Conservation (phyloP, 2,888 invertebrate species). For the Cheilosia urbana region DNA sequence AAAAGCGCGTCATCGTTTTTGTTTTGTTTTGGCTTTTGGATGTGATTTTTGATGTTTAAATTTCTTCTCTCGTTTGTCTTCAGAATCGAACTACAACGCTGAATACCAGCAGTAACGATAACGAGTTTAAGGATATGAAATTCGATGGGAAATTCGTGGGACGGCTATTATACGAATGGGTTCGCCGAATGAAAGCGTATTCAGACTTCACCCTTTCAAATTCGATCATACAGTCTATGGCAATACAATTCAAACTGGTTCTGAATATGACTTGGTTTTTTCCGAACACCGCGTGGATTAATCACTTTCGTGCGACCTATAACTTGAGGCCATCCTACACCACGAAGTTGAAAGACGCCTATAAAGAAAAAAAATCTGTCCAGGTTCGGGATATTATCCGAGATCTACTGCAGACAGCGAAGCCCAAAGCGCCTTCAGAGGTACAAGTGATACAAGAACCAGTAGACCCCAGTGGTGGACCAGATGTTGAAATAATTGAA, state of each 20-base stretch:
- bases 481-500: not conserved
- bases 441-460: not conserved
- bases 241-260: slow-evolving; percentile 12
- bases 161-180: slow-evolving; percentile 26
- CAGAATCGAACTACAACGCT: not conserved
- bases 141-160: slow-evolving; percentile 26
- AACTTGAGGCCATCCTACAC: not conserved
- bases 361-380: slow-evolving; percentile 22
- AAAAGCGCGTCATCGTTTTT: not conserved
- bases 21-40: no score
- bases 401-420: not conserved
- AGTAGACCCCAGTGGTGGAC: not conserved
- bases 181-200: slow-evolving; percentile 22
- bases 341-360: not conserved
- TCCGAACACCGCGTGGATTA: not conserved
- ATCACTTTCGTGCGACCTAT: slow-evolving; percentile 8
- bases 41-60: not conserved
- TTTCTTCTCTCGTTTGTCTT: not conserved
- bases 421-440: not conserved
- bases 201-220: slow-evolving; percentile 3
- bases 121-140: not conserved
- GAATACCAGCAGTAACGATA: not conserved
- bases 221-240: slow-evolving; percentile 10
- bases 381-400: slow-evolving; percentile 16
- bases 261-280: slow-evolving; percentile 11